Conservation (phyloP, 2,113 vertebrate genomes). For the Fulmarus glacialis region DNA sequence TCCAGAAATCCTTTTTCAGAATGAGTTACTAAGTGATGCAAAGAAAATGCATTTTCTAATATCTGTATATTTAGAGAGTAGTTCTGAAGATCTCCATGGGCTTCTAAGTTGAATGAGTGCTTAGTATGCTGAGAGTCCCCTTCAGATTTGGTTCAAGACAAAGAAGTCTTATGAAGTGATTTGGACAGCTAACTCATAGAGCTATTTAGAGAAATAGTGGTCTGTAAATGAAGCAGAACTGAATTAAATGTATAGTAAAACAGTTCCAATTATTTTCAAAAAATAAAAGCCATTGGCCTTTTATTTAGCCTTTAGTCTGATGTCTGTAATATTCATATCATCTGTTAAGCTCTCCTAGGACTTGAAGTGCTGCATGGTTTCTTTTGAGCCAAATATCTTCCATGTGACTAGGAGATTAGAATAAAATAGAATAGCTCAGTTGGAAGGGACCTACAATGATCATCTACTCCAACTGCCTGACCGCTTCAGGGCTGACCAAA, state of each 20-base stretch:
- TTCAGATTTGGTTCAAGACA: background rate
- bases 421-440: background rate
- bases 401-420: no score
- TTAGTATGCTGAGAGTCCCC: background rate
- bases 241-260: slow-evolving; percentile 37
- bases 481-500: background rate
- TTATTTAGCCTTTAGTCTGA: background rate
- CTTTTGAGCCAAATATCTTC: background rate
- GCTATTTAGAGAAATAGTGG: background rate
- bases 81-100: background rate
- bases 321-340: background rate
- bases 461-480: background rate
- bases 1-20: background rate
- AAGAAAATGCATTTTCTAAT: background rate
- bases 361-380: background rate
- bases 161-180: background rate
- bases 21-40: background rate
- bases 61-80: background rate
- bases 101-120: background rate
- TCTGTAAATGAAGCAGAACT: background rate
- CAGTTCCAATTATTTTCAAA: background rate
- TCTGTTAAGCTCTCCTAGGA: background rate
- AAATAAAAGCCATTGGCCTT: background rate
- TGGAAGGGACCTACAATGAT: background rate
- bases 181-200: slow-evolving; percentile 17